Evolutionary conservation across 2,113 vertebrate species (phyloP).

Genomic region (Oncorhynchus masou): DNA sequence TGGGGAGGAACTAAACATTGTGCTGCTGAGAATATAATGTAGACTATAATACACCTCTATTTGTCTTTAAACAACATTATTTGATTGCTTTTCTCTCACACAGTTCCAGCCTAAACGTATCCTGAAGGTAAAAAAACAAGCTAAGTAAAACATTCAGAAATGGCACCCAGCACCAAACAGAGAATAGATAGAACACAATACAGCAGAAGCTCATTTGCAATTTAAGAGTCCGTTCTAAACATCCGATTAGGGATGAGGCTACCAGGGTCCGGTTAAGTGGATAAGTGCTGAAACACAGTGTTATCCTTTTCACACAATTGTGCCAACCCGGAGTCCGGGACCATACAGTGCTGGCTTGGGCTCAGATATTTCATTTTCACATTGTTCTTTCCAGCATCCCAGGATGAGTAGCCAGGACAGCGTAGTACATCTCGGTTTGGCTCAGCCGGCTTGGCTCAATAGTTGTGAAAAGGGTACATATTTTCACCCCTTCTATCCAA

Average conservation of each 20-base stretch:
- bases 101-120: neutral
- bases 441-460: neutral
- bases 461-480: neutral
- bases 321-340: no score
- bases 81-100: slow-evolving; percentile 33
- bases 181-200: slow-evolving; percentile 39
- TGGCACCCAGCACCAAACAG: neutral
- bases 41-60: slow-evolving; percentile 41
- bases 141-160: neutral
- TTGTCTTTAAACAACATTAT: slow-evolving; percentile 52
- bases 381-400: no score
- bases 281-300: neutral
- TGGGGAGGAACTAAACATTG: neutral
- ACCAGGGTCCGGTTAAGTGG: slow-evolving; percentile 35
- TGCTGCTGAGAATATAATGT: neutral
- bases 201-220: slow-evolving; percentile 50
- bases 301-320: no score
- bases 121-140: slow-evolving; percentile 11
- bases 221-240: slow-evolving; percentile 64
- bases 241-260: slow-evolving; percentile 59
- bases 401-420: no score
- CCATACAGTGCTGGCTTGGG: no score
- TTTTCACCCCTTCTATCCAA: slow-evolving; percentile 39
- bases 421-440: no score
- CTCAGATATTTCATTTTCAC: no score